These are phyloP conservation scores for Apeira syringaria DNA, from an alignment of 2,888 invertebrate genomes.

Conservation along the genomic window DNA sequence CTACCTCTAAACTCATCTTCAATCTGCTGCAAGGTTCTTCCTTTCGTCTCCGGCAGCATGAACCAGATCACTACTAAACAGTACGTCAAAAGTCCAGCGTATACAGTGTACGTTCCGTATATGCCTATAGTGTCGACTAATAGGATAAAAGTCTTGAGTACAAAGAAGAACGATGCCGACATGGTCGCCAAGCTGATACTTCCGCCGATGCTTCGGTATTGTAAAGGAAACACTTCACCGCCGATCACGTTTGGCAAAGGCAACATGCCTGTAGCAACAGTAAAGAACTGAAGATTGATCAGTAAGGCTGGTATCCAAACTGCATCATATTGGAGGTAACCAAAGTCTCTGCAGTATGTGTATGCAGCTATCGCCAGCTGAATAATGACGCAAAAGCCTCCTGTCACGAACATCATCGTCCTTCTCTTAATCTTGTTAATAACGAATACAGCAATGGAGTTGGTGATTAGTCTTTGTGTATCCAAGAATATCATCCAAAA, in stretches of 20 bases:
- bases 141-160: slow-evolving; percentile 84
- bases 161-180: slow-evolving; percentile 83
- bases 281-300: slow-evolving; percentile 79
- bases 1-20: slow-evolving; percentile 79
- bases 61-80: slow-evolving; percentile 79
- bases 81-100: slow-evolving; percentile 75
- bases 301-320: slow-evolving; percentile 73
- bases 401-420: slow-evolving; percentile 83
- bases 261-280: slow-evolving; percentile 82
- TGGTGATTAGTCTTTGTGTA: slow-evolving; percentile 81
- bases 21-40: slow-evolving; percentile 85
- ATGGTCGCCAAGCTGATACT: slow-evolving; percentile 83
- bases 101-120: slow-evolving; percentile 82
- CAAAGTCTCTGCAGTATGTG: slow-evolving; percentile 50
- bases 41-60: slow-evolving; percentile 86
- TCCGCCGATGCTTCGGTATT: slow-evolving; percentile 84
- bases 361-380: slow-evolving; percentile 78
- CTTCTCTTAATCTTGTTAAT: slow-evolving; percentile 84
- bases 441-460: slow-evolving; percentile 82
- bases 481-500: slow-evolving; percentile 86
- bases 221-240: slow-evolving; percentile 86
- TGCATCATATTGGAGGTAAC: slow-evolving; percentile 46
- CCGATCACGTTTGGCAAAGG: slow-evolving; percentile 88
- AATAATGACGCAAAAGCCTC: slow-evolving; percentile 79
- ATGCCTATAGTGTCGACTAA: slow-evolving; percentile 76